Evolutionary conservation across 1,140 invertebrate genomes (phyloP), one percentile per base, ranked within the genome.

Genomic region (Drosophila sproati): DNA sequence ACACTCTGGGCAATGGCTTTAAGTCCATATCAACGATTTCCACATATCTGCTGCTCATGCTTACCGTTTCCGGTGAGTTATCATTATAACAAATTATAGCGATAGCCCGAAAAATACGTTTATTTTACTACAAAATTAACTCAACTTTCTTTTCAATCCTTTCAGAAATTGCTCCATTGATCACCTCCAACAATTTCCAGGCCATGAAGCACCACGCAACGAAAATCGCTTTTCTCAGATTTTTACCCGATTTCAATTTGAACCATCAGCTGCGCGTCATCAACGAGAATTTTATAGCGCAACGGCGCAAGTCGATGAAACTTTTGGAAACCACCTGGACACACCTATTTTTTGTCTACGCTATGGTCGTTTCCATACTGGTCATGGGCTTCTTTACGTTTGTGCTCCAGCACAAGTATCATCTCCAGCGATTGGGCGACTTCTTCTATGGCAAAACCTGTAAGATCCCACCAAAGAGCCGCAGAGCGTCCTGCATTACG

Each of bases 191-290:
- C 37, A 85, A 74, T 50, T 28, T 77, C 7, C 60, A 75, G 51
- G 76, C 88, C 4, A 93, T 93, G 79, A 82, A 82, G 31, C 56
- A 77, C 32, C 83, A 91, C 41, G 70, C 77, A 28, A 85, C 78
- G 0, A 73, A 78, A 57, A 93, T 93, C 2, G 56, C 54, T 3
- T 80, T 92, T 10, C 62, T 93, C 5, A 54, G 76, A 31, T 73
- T 92, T 12, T 45, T 93, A 3, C 92, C 92, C 10, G 92, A 93
- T 57, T 93, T 92, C 5, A 90, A 91, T 76, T 67, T 93, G 12
- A 91, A 91, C 45, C 92, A 93, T 48, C 91, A 92, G 55, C 45
- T 92, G 7, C 80, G 86, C 20, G 56, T 89, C 4, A 89, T 92
- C n/a, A 92, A 92, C 50, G 91, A 92, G 48, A 81, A 89, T 31